These are phyloP conservation scores for Reticulitermes lucifugus DNA, from an alignment of 2,888 invertebrate species.

Conservation along the genomic window DNA sequence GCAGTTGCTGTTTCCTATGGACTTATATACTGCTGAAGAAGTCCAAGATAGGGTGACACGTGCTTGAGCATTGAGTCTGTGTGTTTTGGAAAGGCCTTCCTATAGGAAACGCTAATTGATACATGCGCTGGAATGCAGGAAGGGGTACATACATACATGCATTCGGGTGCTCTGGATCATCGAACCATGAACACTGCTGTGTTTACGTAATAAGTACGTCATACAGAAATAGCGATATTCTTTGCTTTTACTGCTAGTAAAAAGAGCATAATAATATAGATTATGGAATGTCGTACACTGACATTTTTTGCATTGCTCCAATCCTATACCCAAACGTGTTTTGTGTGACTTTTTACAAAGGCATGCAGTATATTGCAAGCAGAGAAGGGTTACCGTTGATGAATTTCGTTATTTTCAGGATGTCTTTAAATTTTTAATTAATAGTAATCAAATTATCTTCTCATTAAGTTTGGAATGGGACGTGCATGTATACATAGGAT, in stretches of 20 bases:
- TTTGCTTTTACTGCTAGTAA: neutral
- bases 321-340: neutral
- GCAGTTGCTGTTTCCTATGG: neutral
- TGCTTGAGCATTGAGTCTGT: neutral
- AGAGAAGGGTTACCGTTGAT: too few species aligned
- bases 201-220: neutral
- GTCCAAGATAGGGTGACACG: neutral
- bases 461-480: too few species aligned
- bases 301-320: neutral
- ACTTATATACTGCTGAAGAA: neutral
- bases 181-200: neutral
- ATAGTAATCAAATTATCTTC: too few species aligned
- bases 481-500: too few species aligned
- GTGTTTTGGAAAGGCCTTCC: neutral
- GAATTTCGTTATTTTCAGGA: too few species aligned
- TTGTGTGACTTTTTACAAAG: too few species aligned
- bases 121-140: conserved; percentile 3
- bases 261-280: neutral
- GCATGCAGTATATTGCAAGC: too few species aligned
- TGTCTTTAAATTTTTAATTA: too few species aligned
- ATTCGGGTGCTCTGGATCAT: neutral
- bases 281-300: neutral
- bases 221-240: neutral
- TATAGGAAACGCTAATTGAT: conserved; percentile 22
- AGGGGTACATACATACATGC: neutral